These are phyloP conservation scores for Sinocyclocheilus anshuiensis DNA, from an alignment of 2,113 vertebrate genomes.

Conservation along the genomic window DNA sequence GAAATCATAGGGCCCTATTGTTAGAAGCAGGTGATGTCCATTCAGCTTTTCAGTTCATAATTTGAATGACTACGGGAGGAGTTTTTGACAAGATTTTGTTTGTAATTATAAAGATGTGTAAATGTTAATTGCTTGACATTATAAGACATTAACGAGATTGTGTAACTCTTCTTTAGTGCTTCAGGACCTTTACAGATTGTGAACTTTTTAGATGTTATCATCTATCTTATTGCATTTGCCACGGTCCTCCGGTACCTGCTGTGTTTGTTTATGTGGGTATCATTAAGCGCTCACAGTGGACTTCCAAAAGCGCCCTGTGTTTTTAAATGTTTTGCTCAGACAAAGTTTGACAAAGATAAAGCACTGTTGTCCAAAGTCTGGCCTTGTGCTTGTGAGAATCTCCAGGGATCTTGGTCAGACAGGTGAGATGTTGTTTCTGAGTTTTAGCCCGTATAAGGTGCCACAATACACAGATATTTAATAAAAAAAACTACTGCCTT, in stretches of 20 bases:
- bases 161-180: conserved; percentile 13
- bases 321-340: conserved; percentile 21
- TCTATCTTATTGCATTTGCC: conserved; percentile 25
- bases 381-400: background rate
- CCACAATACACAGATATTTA: background rate
- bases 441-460: background rate
- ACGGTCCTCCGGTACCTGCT: background rate
- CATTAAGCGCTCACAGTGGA: background rate
- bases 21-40: background rate
- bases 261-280: conserved; percentile 20
- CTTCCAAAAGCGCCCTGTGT: background rate
- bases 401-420: conserved; percentile 5
- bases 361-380: background rate
- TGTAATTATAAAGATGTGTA: background rate
- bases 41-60: background rate
- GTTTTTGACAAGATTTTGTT: conserved; percentile 1
- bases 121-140: conserved; percentile 34
- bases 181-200: conserved; percentile 28
- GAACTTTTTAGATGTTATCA: conserved; percentile 36
- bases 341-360: conserved; percentile 14
- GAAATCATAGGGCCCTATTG: no score
- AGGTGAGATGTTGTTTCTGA: background rate
- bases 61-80: background rate
- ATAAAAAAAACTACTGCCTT: background rate
- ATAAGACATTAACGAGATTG: conserved; percentile 5